Evolutionary conservation across 2,888 invertebrate genomes (phyloP).

Genomic region (Chymomyza amoena): DNA sequence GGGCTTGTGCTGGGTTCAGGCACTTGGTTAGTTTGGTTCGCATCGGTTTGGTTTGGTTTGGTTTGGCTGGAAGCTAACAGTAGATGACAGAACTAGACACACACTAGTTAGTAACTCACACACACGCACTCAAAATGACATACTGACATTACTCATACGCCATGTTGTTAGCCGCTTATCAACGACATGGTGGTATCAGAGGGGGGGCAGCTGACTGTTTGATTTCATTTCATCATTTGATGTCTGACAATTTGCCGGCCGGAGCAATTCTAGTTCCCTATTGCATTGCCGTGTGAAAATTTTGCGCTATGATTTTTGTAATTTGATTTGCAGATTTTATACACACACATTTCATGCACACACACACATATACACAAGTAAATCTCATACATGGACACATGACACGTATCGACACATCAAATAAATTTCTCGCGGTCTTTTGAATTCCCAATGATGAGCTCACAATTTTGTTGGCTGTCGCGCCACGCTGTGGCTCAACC

Average conservation of each 20-base stretch:
- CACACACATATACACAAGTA: neutral
- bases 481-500: neutral
- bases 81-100: neutral
- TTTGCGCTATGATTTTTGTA: slow-evolving; percentile 70
- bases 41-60: neutral
- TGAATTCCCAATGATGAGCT: slow-evolving; percentile 60
- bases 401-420: slow-evolving; percentile 59
- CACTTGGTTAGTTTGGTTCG: neutral
- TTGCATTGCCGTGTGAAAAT: slow-evolving; percentile 68
- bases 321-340: slow-evolving; percentile 74
- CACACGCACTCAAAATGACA: slow-evolving; percentile 33
- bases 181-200: slow-evolving; percentile 1
- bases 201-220: slow-evolving; percentile 40
- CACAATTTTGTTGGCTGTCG: slow-evolving; percentile 37
- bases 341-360: neutral
- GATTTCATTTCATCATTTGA: slow-evolving; percentile 71
- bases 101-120: slow-evolving; percentile 64
- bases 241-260: slow-evolving; percentile 72
- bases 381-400: neutral
- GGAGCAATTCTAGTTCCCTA: slow-evolving; percentile 41
- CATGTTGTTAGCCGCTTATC: neutral
- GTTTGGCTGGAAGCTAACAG: neutral
- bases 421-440: slow-evolving; percentile 54
- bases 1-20: neutral
- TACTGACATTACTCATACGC: neutral